A percentile compares a stretch with the other conserved stretches of the same genome.
Conservation (phyloP, 1,140 invertebrate genomes). For the Papilio polytes region DNA sequence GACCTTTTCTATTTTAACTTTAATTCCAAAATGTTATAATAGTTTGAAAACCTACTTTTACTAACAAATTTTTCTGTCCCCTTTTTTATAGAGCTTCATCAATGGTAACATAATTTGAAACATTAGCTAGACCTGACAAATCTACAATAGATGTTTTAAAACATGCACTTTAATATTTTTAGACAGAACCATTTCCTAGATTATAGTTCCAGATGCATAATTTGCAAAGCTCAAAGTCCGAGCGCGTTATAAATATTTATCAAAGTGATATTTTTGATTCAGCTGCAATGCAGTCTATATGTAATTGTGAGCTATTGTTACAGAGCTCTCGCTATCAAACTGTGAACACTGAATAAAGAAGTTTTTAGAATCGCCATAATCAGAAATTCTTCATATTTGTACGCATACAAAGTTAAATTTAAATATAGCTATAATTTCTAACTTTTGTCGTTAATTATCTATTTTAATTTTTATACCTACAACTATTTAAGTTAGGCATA, state of each 20-base stretch:
- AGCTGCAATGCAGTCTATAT: slow-evolving; percentile 22
- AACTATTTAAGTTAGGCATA: too few species aligned
- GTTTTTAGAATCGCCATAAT: background rate
- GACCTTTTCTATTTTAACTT: too few species aligned
- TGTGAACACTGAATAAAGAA: background rate
- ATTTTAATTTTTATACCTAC: too few species aligned
- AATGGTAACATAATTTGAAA: too few species aligned
- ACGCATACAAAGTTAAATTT: background rate
- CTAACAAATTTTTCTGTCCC: too few species aligned
- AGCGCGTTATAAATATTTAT: slow-evolving; percentile 18
- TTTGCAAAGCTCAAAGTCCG: background rate
- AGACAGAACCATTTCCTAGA: background rate
- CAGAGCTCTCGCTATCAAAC: background rate
- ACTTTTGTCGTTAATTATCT: too few species aligned
- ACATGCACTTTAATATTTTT: background rate
- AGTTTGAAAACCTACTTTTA: too few species aligned
- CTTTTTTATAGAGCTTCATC: too few species aligned
- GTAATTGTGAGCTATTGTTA: slow-evolving; percentile 5
- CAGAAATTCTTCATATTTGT: background rate
- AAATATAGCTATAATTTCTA: background rate
- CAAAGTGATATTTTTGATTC: slow-evolving; percentile 8
- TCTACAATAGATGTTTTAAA: background rate
- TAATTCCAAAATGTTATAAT: too few species aligned
- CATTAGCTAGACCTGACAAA: too few species aligned
- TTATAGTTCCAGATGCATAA: background rate